Evolutionary conservation across 2,113 vertebrate genomes (phyloP).

Genomic region (Trematomus loennbergii): DNA sequence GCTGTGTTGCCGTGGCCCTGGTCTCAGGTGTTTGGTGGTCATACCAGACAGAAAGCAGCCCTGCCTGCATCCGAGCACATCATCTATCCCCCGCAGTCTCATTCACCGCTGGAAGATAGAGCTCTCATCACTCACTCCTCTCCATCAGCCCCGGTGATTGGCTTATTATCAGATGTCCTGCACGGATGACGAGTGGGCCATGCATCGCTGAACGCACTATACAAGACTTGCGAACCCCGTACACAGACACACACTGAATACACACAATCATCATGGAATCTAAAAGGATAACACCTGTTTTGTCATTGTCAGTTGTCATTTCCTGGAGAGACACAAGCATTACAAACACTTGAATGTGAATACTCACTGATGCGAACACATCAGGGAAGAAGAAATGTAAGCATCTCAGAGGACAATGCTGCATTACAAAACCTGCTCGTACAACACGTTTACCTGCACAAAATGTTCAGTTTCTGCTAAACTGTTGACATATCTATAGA

Average conservation of each 20-base stretch:
- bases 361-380: not conserved
- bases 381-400: too few species aligned
- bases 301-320: slow-evolving; percentile 33
- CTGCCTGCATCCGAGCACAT: slow-evolving; percentile 62
- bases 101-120: slow-evolving; percentile 53
- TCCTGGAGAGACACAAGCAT: slow-evolving; percentile 9
- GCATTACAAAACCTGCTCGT: too few species aligned
- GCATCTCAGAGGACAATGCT: too few species aligned
- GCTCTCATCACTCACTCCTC: slow-evolving; percentile 73
- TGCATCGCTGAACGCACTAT: slow-evolving; percentile 61
- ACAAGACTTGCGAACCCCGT: slow-evolving; percentile 7
- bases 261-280: slow-evolving; percentile 21
- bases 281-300: slow-evolving; percentile 36
- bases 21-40: slow-evolving; percentile 73
- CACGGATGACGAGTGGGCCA: slow-evolving; percentile 60
- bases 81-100: slow-evolving; percentile 68
- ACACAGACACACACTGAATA: slow-evolving; percentile 13
- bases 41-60: slow-evolving; percentile 48
- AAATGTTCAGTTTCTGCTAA: too few species aligned
- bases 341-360: slow-evolving; percentile 21
- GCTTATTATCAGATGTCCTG: slow-evolving; percentile 76
- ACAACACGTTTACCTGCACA: too few species aligned
- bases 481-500: too few species aligned
- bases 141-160: slow-evolving; percentile 77
- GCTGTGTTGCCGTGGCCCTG: slow-evolving; percentile 34